phyloP scores from a whole-genome alignment of 2,888 invertebrate genomes.

The Eudasyphora cyanicolor region DNA sequence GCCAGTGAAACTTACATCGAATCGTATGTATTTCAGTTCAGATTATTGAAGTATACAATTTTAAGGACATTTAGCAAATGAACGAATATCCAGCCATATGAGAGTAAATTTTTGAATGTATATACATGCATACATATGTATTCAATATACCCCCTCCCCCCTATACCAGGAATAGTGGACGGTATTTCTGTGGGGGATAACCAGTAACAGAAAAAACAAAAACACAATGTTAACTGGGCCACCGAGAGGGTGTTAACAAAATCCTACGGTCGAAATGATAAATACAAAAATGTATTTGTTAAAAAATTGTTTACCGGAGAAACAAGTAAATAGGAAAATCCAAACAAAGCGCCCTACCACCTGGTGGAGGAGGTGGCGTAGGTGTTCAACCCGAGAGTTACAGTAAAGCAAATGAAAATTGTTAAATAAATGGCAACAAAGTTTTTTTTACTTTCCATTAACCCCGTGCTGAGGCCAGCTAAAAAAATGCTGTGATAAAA shows the following conservation, averaged over 20 bases:
- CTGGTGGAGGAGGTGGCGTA: too few species aligned
- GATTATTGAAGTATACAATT: not conserved
- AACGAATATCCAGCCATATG: too few species aligned
- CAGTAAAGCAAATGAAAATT: conserved; percentile 22
- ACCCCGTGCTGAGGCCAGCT: conserved; percentile 44
- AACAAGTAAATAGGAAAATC: conserved; percentile 21
- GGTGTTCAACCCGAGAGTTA: not conserved
- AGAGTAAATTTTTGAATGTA: too few species aligned
- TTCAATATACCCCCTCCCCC: not conserved
- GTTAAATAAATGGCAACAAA: conserved; percentile 32
- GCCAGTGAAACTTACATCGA: not conserved
- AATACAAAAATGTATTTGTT: conserved; percentile 57
- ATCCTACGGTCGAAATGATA: conserved; percentile 52
- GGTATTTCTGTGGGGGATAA: not conserved
- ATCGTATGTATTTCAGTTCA: not conserved
- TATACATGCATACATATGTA: too few species aligned
- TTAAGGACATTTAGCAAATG: not conserved
- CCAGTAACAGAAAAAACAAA: not conserved
- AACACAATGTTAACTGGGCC: conserved; percentile 10
- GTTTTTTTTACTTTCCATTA: conserved; percentile 33
- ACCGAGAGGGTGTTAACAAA: conserved; percentile 29
- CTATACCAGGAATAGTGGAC: not conserved
- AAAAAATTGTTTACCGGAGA: conserved; percentile 10
- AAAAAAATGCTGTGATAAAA: conserved; percentile 47
- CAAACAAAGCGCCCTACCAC: not conserved